Percentiles rank a stretch among this genome's conserved stretches.
Evolutionary conservation across 2,113 vertebrate species (phyloP).

Genomic region (Scalopus aquaticus): DNA sequence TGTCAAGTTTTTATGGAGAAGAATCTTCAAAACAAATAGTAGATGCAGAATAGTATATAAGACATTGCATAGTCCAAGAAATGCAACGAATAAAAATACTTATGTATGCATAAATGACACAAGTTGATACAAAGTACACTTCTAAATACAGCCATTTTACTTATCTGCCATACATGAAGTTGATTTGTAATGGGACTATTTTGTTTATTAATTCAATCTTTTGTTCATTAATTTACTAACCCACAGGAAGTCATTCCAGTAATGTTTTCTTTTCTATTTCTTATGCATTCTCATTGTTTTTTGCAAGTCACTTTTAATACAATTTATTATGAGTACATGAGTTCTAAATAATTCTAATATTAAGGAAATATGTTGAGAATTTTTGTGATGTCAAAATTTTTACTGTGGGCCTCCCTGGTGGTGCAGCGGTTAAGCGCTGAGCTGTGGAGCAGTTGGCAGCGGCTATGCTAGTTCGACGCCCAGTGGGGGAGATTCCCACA

Average conservation of each 20-base stretch:
- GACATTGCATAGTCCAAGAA: not conserved
- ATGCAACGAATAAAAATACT: not conserved
- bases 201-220: not conserved
- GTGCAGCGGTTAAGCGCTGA: too few species aligned
- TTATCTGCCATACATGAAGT: not conserved
- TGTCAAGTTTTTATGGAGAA: not conserved
- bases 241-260: not conserved
- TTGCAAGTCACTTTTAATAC: not conserved
- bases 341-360: not conserved
- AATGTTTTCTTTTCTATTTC: not conserved
- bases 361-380: slow-evolving; percentile 34
- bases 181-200: not conserved
- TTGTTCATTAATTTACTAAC: not conserved
- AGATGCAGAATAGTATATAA: not conserved
- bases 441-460: too few species aligned
- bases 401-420: too few species aligned
- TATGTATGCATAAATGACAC: not conserved
- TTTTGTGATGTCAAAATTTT: not conserved
- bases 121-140: not conserved
- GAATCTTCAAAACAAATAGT: not conserved
- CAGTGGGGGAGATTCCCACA: too few species aligned
- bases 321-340: slow-evolving; percentile 16
- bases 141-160: not conserved
- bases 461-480: too few species aligned
- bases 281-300: not conserved